phyloP scores from a whole-genome alignment of 2,113 vertebrate species.

The Myodes glareolus region DNA sequence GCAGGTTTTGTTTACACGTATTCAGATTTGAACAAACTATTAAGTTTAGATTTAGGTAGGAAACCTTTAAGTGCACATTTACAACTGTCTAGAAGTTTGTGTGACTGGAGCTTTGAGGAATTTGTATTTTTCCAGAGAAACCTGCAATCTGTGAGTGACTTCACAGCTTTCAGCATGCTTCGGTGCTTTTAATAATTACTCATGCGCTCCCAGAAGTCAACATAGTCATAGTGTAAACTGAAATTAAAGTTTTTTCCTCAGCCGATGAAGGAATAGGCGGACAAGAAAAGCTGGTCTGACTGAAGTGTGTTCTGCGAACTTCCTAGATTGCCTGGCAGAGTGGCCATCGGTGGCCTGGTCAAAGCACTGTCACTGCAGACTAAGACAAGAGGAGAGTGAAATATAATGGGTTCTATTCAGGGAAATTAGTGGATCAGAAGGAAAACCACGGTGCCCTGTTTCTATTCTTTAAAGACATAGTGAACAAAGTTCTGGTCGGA shows the following conservation, averaged over 20 bases:
- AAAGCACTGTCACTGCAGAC: neutral
- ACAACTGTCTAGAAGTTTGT: neutral
- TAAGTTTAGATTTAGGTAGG: neutral
- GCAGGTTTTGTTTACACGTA: neutral
- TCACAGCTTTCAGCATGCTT: neutral
- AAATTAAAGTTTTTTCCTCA: neutral
- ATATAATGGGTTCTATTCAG: neutral
- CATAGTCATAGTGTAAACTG: neutral
- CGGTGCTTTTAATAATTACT: neutral
- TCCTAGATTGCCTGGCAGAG: neutral
- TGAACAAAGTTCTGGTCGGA: neutral
- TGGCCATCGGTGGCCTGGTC: neutral
- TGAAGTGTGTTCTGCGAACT: neutral
- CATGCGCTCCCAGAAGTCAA: neutral
- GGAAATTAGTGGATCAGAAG: neutral
- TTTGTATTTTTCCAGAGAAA: constrained; percentile 26
- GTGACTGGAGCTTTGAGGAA: neutral
- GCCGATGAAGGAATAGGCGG: neutral
- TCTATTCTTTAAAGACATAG: neutral
- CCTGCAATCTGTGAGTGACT: neutral
- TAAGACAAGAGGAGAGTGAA: neutral
- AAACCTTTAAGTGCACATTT: neutral
- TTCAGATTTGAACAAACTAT: neutral
- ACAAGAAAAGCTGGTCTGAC: neutral
- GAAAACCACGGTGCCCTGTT: neutral